Conservation (phyloP, 92 coral and sea anemone species). For the Paragorgia papillata region DNA sequence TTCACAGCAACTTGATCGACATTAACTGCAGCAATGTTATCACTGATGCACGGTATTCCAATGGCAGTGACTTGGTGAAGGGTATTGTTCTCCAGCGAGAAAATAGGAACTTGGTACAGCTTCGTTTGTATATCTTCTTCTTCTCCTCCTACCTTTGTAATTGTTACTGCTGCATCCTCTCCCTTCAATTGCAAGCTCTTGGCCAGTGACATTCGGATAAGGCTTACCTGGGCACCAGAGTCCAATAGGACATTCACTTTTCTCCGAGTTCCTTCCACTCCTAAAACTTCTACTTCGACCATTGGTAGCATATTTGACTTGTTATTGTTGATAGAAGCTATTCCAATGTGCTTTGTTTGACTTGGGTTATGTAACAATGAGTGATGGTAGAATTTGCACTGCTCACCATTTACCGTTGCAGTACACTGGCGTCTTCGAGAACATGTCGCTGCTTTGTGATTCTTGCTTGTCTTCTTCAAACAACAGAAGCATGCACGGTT, state of each 20-base stretch:
- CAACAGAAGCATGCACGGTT: conserved; percentile 63
- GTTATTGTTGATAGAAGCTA: conserved; percentile 16
- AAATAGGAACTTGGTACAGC: conserved; percentile 39
- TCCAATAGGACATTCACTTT: conserved; percentile 17
- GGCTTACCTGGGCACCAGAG: conserved; percentile 47
- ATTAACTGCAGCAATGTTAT: conserved; percentile 41
- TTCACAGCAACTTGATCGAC: conserved; percentile 7
- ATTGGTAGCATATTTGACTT: conserved; percentile 29
- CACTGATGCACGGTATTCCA: conserved; percentile 54
- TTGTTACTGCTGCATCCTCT: conserved; percentile 34
- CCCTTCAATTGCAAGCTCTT: conserved; percentile 28
- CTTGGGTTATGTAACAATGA: conserved; percentile 32
- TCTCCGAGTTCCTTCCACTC: neutral
- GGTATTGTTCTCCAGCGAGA: conserved; percentile 39
- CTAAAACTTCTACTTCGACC: conserved; percentile 28
- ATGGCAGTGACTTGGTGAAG: conserved; percentile 46
- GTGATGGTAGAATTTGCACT: conserved; percentile 46
- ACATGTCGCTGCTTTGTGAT: conserved; percentile 53
- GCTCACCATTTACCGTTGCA: conserved; percentile 2
- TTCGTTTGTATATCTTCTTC: conserved; percentile 52
- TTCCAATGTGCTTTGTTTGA: conserved; percentile 9
- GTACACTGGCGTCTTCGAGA: conserved; percentile 51
- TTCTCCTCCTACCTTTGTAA: conserved; percentile 61
- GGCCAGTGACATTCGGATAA: conserved; percentile 24
- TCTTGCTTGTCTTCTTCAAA: conserved; percentile 54